Conservation (phyloP, 1,140 invertebrate genomes). For the Acromyrmex heyeri region DNA sequence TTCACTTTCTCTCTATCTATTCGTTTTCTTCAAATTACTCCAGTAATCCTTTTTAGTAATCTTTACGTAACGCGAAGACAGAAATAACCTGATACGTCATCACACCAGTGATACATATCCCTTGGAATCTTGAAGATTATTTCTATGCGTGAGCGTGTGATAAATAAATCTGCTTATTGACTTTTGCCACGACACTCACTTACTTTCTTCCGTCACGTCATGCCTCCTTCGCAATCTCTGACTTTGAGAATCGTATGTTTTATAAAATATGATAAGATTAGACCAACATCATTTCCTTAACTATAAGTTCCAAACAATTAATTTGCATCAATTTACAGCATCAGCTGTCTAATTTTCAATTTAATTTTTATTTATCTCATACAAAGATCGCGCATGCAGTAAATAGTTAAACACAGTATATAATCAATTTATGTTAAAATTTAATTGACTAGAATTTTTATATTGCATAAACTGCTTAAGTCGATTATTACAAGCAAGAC, state of each 20-base stretch:
- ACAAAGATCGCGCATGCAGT: not conserved
- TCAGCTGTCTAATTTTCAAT: not conserved
- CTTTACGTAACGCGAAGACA: constrained; percentile 29
- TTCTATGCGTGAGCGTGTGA: constrained; percentile 57
- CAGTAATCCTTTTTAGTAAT: not conserved
- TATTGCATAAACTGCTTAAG: not conserved
- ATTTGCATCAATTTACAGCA: not conserved
- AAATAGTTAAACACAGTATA: too few species aligned
- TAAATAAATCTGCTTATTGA: constrained; percentile 76
- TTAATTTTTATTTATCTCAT: not conserved
- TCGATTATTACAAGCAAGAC: constrained; percentile 37
- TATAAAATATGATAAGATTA: constrained; percentile 35
- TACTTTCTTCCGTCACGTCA: constrained; percentile 19
- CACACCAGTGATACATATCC: constrained; percentile 52
- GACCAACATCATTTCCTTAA: constrained; percentile 5
- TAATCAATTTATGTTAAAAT: not conserved
- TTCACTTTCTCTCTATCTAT: not conserved
- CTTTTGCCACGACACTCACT: constrained; percentile 23
- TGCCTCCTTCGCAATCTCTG: constrained; percentile 21
- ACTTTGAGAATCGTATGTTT: constrained; percentile 51
- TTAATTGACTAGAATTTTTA: constrained; percentile 8
- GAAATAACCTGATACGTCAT: constrained; percentile 46
- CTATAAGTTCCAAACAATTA: not conserved
- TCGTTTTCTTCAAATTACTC: constrained; percentile 32
- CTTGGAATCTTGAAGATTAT: constrained; percentile 64